These are phyloP conservation scores for Sepiola atlantica DNA, from an alignment of 2,888 invertebrate species.

Conservation along the genomic window DNA sequence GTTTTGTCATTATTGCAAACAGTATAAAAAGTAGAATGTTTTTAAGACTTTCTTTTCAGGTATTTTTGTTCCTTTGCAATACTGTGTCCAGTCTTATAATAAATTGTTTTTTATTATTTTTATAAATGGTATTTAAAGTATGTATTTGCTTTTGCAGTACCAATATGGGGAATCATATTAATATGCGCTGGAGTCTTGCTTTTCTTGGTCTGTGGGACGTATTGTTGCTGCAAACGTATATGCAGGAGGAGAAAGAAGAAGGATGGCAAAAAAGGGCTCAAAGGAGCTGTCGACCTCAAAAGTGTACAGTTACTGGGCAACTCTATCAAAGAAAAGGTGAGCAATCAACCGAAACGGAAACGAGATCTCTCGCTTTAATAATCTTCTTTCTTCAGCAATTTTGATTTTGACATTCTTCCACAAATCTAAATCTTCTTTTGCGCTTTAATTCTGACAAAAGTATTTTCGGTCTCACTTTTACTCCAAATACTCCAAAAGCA, in stretches of 20 bases:
- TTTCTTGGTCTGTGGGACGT: conserved; percentile 69
- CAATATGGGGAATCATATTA: conserved; percentile 71
- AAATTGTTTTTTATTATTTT: not conserved
- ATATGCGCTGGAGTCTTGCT: conserved; percentile 71
- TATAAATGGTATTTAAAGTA: not conserved
- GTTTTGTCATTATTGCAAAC: not conserved
- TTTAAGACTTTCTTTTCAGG: conserved; percentile 11
- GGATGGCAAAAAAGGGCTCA: conserved; percentile 81
- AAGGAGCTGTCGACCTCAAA: conserved; percentile 87
- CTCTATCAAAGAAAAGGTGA: conserved; percentile 97
- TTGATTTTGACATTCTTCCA: not conserved
- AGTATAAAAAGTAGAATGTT: not conserved
- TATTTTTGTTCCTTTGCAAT: conserved; percentile 24
- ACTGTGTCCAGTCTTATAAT: not conserved
- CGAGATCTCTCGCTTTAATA: not conserved
- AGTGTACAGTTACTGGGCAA: conserved; percentile 96
- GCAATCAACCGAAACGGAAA: not conserved
- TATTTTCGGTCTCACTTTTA: not conserved
- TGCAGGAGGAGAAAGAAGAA: conserved; percentile 72
- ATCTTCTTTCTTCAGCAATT: not conserved
- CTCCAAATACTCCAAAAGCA: not conserved
- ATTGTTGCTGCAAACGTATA: conserved; percentile 73
- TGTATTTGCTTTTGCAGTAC: conserved; percentile 63
- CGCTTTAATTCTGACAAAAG: no score
- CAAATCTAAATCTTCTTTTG: not conserved